Evolutionary conservation across 2,888 invertebrate genomes (phyloP).

Genomic region (Amorpha juglandis): DNA sequence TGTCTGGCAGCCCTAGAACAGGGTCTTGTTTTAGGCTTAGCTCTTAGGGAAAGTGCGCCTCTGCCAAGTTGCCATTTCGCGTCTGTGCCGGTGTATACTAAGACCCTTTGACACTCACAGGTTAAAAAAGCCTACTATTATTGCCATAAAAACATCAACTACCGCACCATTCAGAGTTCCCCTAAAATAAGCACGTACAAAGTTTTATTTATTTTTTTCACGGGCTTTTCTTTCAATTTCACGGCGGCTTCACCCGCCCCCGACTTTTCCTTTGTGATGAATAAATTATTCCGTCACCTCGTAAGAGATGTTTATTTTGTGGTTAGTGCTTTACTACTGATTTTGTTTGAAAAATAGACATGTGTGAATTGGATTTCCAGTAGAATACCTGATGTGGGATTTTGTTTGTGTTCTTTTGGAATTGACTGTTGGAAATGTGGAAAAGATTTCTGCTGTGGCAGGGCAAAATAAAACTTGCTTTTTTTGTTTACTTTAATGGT

Average conservation of each 20-base stretch:
- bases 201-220: conserved; percentile 53
- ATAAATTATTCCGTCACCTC: conserved; percentile 79
- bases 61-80: too few relatives aligned
- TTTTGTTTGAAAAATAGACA: background rate
- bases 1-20: too few relatives aligned
- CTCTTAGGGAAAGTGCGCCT: too few relatives aligned
- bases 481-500: too few relatives aligned
- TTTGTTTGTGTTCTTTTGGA: too few relatives aligned
- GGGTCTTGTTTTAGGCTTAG: too few relatives aligned
- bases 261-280: conserved; percentile 67
- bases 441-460: too few relatives aligned
- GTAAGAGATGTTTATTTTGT: conserved; percentile 62
- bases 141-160: conserved; percentile 17
- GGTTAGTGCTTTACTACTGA: conserved; percentile 48
- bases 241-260: conserved; percentile 60
- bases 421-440: too few relatives aligned
- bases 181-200: conserved; percentile 32
- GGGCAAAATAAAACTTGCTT: too few relatives aligned
- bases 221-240: conserved; percentile 75
- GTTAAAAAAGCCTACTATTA: background rate
- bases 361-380: background rate
- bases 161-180: conserved; percentile 33
- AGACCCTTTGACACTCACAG: too few relatives aligned
- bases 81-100: too few relatives aligned
- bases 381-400: too few relatives aligned